Percentiles rank a stretch among this genome's conserved stretches.
These are phyloP conservation scores for Augiades crinisus DNA, from an alignment of 2,888 invertebrate genomes.

Conservation along the genomic window DNA sequence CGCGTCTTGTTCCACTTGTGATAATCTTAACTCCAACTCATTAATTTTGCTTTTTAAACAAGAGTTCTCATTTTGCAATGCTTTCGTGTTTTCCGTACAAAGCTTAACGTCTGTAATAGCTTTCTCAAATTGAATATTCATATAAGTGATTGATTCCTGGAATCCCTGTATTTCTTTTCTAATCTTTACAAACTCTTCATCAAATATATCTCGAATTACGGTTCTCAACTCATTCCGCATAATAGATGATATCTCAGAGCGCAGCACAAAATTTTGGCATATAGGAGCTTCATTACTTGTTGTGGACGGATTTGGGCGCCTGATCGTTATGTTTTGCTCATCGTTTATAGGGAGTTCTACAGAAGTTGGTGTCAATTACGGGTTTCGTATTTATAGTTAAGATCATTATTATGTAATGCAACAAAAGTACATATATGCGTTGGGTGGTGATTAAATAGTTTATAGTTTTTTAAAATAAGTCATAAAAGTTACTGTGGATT, in stretches of 20 bases:
- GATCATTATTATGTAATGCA: too few species aligned
- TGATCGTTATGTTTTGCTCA: not conserved
- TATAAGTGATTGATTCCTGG: constrained; percentile 3
- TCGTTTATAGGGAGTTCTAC: not conserved
- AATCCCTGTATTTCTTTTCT: constrained; percentile 4
- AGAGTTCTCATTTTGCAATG: not conserved
- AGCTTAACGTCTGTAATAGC: constrained; percentile 1
- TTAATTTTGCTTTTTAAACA: not conserved
- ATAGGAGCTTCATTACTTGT: not conserved
- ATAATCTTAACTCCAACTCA: constrained; percentile 1
- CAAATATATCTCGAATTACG: constrained; percentile 10
- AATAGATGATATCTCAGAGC: constrained; percentile 8
- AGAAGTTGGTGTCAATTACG: too few species aligned
- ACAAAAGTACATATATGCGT: too few species aligned
- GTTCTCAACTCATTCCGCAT: constrained; percentile 1
- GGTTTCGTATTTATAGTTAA: too few species aligned
- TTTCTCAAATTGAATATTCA: constrained; percentile 8
- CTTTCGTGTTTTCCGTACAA: constrained; percentile 5
- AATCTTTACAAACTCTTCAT: constrained; percentile 8
- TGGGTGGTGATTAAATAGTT: too few species aligned
- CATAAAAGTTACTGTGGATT: too few species aligned
- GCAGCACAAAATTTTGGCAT: not conserved
- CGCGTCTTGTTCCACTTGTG: constrained; percentile 15
- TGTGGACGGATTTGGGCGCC: not conserved
- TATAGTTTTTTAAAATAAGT: too few species aligned